Conservation (phyloP, 2,113 vertebrate species). For the Ibidorhyncha struthersii region DNA sequence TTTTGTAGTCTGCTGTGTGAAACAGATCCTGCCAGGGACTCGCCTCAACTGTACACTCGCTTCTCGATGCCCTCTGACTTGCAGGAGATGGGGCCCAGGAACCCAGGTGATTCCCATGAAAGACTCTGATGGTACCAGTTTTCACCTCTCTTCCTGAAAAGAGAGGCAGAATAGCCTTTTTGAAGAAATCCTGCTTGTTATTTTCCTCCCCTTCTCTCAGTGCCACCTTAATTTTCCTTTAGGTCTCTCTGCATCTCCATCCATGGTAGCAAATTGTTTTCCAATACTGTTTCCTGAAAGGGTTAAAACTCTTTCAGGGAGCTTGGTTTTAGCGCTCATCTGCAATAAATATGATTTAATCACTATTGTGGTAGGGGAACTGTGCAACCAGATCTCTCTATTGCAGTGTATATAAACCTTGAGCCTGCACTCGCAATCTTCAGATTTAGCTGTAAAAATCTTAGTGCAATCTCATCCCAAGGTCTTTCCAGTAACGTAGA, state of each 20-base stretch:
- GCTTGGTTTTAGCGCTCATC: neutral
- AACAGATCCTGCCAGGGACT: neutral
- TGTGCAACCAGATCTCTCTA: neutral
- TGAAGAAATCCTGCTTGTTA: neutral
- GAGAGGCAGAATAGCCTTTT: neutral
- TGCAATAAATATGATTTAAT: neutral
- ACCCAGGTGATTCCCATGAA: neutral
- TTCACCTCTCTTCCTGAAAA: too few relatives aligned
- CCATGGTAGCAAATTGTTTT: neutral
- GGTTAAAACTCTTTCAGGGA: neutral
- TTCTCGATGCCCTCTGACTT: neutral
- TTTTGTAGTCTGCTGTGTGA: neutral
- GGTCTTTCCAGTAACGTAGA: neutral
- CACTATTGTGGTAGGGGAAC: neutral
- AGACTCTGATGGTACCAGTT: neutral
- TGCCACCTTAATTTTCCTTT: neutral
- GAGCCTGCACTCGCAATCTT: neutral
- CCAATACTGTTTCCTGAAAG: neutral
- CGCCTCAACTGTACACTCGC: fast-evolving
- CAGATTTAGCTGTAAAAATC: neutral
- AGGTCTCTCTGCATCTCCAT: neutral
- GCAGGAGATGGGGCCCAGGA: neutral
- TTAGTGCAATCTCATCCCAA: neutral
- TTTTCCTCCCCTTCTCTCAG: neutral
- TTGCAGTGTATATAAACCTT: neutral